Evolutionary conservation across 2,113 vertebrate genomes (phyloP).

Genomic region (Caretta caretta): DNA sequence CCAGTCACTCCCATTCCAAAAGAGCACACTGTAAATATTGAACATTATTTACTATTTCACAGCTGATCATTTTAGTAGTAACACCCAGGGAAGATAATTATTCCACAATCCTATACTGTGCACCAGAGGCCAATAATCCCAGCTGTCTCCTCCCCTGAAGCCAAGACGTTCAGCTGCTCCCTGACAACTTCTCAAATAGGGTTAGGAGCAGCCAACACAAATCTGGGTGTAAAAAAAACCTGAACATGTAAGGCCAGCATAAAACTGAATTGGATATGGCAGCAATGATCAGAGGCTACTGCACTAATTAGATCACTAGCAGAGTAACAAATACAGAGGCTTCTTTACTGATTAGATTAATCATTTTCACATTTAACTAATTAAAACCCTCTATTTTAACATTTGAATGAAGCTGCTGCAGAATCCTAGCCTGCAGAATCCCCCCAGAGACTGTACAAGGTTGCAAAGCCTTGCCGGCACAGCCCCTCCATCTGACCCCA

Average conservation of each 20-base stretch:
- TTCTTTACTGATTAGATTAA: not conserved
- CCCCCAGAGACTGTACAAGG: not conserved
- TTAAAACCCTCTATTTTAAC: not conserved
- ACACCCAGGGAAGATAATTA: not conserved
- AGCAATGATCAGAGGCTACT: not conserved
- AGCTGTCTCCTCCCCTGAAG: not conserved
- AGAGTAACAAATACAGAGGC: not conserved
- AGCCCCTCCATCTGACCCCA: not conserved
- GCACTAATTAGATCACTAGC: not conserved
- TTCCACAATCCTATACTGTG: not conserved
- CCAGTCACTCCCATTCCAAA: not conserved
- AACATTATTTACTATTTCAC: not conserved
- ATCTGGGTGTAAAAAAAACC: not conserved
- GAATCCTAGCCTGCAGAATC: not conserved
- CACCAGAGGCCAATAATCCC: not conserved
- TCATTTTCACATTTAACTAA: not conserved
- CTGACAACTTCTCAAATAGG: not conserved
- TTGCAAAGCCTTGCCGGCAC: not conserved
- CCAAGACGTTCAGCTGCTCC: not conserved
- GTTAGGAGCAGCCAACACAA: not conserved
- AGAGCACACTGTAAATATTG: fast-evolving
- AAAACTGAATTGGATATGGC: not conserved
- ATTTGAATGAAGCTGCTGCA: not conserved
- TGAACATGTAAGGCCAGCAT: not conserved
- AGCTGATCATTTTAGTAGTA: not conserved